These are phyloP conservation scores for Drosophila rufa DNA, from an alignment of 1,140 invertebrate species.

Conservation along the genomic window DNA sequence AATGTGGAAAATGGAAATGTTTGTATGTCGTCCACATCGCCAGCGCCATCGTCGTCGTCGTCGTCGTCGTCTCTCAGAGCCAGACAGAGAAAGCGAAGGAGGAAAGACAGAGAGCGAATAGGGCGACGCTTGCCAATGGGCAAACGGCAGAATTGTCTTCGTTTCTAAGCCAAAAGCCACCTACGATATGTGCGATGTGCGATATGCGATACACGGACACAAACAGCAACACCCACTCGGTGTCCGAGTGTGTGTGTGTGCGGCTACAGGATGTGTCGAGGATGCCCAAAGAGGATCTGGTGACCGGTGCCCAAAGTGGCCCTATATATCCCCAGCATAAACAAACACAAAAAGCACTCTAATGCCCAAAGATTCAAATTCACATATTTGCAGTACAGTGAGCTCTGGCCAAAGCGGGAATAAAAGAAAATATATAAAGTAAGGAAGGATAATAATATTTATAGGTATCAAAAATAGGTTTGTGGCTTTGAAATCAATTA, in stretches of 20 bases:
- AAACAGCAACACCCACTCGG: slow-evolving; percentile 15
- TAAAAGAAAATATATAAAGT: too few relatives aligned
- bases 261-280: slow-evolving; percentile 13
- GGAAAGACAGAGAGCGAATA: slow-evolving; percentile 23
- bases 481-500: too few relatives aligned
- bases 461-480: too few relatives aligned
- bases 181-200: slow-evolving; percentile 35
- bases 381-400: slow-evolving; percentile 10
- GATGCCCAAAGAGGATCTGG: slow-evolving; percentile 40
- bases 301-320: slow-evolving; percentile 22
- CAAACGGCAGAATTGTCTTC: slow-evolving; percentile 65
- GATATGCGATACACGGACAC: slow-evolving; percentile 22
- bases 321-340: slow-evolving; percentile 19
- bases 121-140: slow-evolving; percentile 58
- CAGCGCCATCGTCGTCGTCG: neutral
- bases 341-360: slow-evolving; percentile 17
- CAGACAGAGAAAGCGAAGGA: slow-evolving; percentile 10
- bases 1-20: slow-evolving; percentile 48
- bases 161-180: slow-evolving; percentile 50
- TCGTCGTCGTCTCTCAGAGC: neutral
- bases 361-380: neutral
- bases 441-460: too few relatives aligned
- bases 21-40: slow-evolving; percentile 22
- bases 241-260: slow-evolving; percentile 5
- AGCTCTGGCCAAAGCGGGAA: neutral